Evolutionary conservation across 2,113 vertebrate species (phyloP).

Genomic region (Tangachromis dhanisi): DNA sequence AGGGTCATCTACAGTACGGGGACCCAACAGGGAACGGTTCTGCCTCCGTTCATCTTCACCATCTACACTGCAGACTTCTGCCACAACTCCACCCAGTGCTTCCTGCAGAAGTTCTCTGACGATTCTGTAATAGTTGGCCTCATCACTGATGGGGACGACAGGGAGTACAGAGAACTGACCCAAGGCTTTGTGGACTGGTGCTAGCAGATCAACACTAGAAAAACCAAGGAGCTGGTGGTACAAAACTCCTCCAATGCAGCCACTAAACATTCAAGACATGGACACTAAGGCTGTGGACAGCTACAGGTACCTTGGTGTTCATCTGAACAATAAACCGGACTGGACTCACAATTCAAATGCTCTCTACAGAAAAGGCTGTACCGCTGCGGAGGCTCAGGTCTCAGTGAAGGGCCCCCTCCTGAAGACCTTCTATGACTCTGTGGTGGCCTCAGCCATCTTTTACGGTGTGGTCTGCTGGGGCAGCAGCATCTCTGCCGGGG

Average conservation of each 20-base stretch:
- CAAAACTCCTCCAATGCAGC: not conserved
- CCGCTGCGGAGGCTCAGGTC: not conserved
- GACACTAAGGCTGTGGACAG: not conserved
- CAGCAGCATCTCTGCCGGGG: accelerated
- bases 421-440: not conserved
- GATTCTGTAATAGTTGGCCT: not conserved
- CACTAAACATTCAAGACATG: accelerated
- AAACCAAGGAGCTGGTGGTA: not conserved
- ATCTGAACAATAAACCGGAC: not conserved
- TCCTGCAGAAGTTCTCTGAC: not conserved
- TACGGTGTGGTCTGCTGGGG: not conserved
- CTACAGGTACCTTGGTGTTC: not conserved
- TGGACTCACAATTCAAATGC: accelerated
- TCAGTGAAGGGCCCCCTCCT: accelerated
- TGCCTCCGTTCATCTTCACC: not conserved
- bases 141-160: not conserved
- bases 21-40: not conserved
- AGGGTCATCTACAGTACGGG: not conserved
- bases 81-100: not conserved
- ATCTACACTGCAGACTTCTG: not conserved
- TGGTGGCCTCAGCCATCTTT: not conserved
- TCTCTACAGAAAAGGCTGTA: not conserved
- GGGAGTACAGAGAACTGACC: not conserved
- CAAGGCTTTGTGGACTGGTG: not conserved
- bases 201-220: not conserved